These are phyloP conservation scores for Caenorhabditis sp. DNA, from an alignment of 2,888 invertebrate genomes.

Conservation along the genomic window DNA sequence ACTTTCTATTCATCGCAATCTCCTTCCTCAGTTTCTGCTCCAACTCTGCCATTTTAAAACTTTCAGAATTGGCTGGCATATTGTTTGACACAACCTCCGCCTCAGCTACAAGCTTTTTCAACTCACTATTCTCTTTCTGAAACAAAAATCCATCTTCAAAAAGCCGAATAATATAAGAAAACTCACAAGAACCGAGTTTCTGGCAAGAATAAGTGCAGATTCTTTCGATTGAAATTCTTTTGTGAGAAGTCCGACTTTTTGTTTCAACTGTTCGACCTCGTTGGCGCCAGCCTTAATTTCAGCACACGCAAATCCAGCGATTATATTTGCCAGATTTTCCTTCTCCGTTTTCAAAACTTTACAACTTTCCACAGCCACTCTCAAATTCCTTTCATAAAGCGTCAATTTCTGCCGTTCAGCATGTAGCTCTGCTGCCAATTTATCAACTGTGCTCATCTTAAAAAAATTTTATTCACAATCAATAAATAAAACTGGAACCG, in stretches of 20 bases:
- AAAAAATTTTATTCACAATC: too few relatives aligned
- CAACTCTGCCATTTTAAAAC: conserved; percentile 36
- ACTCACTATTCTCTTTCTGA: conserved; percentile 38
- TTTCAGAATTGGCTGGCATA: conserved; percentile 13
- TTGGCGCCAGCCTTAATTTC: conserved; percentile 28
- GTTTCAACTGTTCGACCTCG: conserved; percentile 24
- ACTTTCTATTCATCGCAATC: conserved; percentile 26
- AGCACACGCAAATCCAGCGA: conserved; percentile 31
- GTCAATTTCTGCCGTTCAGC: conserved; percentile 34
- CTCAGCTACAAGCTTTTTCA: conserved; percentile 30
- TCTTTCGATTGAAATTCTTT: conserved; percentile 37
- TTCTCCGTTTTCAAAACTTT: conserved; percentile 36
- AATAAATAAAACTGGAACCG: background rate
- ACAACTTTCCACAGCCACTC: conserved; percentile 38
- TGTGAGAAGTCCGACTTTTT: conserved; percentile 18
- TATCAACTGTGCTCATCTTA: background rate
- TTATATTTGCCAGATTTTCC: conserved; percentile 30
- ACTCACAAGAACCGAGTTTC: conserved; percentile 27
- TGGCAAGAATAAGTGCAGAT: conserved; percentile 20
- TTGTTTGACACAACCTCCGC: conserved; percentile 18
- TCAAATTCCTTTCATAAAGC: conserved; percentile 35
- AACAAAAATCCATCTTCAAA: conserved; percentile 2
- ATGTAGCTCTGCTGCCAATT: background rate
- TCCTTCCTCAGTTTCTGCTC: conserved; percentile 35
- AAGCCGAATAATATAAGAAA: background rate